A percentile compares a stretch with the other conserved stretches of the same genome.
phyloP scores from a whole-genome alignment of 2,888 invertebrate species.

The Cepaea hortensis region DNA sequence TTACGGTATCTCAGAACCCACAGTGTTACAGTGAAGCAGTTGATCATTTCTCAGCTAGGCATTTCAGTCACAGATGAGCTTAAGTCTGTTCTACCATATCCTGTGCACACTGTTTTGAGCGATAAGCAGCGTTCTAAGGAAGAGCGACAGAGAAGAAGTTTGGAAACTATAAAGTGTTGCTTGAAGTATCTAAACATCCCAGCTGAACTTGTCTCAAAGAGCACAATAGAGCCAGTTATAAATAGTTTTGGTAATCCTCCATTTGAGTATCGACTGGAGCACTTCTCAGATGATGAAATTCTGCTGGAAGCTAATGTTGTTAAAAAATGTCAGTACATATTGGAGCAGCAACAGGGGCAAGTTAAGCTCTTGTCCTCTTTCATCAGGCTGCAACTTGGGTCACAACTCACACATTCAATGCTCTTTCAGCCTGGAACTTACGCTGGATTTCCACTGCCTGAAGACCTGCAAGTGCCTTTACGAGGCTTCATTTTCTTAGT shows the following conservation, averaged over 20 bases:
- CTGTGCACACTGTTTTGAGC: slow-evolving; percentile 23
- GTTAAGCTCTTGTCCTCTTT: background rate
- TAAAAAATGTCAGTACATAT: slow-evolving; percentile 21
- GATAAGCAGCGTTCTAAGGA: background rate
- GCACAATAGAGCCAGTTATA: slow-evolving; percentile 12
- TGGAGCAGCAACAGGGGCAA: background rate
- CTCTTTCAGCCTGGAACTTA: background rate
- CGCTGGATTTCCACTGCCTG: slow-evolving; percentile 15
- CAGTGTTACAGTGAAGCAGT: slow-evolving; percentile 30
- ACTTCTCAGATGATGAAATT: slow-evolving; percentile 30
- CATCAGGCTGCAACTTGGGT: background rate
- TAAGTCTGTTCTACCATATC: background rate
- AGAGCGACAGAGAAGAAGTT: background rate
- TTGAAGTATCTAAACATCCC: slow-evolving; percentile 6
- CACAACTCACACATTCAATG: background rate
- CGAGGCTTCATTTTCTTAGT: background rate
- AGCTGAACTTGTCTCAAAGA: background rate
- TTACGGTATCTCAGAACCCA: background rate
- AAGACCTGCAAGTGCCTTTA: slow-evolving; percentile 4
- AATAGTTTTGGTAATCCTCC: slow-evolving; percentile 20
- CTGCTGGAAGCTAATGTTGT: slow-evolving; percentile 39
- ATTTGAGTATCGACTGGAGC: background rate
- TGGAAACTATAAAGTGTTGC: background rate
- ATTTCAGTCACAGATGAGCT: background rate
- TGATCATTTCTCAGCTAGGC: slow-evolving; percentile 24